These are phyloP conservation scores for Acrobasis suavella DNA, from an alignment of 2,888 invertebrate genomes.

Conservation along the genomic window DNA sequence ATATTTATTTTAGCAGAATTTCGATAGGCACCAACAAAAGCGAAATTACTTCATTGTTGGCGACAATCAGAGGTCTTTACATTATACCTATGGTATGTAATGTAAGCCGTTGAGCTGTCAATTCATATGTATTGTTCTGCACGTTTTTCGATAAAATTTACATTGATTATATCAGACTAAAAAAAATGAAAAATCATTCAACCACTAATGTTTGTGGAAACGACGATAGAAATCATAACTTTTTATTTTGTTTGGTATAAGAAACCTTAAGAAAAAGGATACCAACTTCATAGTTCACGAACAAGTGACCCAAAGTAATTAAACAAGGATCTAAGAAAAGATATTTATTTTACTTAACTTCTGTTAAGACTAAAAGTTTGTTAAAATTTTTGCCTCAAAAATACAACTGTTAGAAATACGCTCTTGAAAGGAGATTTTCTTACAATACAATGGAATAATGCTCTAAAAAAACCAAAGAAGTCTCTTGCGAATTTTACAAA, in stretches of 20 bases:
- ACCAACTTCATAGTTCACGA: slow-evolving; percentile 13
- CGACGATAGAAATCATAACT: background rate
- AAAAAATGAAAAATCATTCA: background rate
- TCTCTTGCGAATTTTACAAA: slow-evolving; percentile 7
- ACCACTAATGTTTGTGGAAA: background rate
- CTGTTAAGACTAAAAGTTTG: slow-evolving; percentile 1
- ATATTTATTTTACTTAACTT: slow-evolving; percentile 18
- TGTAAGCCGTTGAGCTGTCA: no score
- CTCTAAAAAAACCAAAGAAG: slow-evolving; percentile 7
- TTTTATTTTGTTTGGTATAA: slow-evolving; percentile 13
- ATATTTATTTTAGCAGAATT: no score
- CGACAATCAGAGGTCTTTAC: no score
- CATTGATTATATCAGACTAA: no score
- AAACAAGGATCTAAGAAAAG: slow-evolving; percentile 10
- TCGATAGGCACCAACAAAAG: no score
- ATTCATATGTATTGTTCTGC: no score
- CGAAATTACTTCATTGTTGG: no score
- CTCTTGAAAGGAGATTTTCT: background rate
- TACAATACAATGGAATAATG: slow-evolving; percentile 1
- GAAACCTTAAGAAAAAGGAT: slow-evolving; percentile 5
- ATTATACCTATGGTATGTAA: no score
- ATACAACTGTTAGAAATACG: background rate
- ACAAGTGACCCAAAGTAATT: slow-evolving; percentile 21
- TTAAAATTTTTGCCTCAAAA: background rate
- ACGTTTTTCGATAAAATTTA: no score